phyloP scores from a whole-genome alignment of 2,888 invertebrate species.

The Epinotia nisella region DNA sequence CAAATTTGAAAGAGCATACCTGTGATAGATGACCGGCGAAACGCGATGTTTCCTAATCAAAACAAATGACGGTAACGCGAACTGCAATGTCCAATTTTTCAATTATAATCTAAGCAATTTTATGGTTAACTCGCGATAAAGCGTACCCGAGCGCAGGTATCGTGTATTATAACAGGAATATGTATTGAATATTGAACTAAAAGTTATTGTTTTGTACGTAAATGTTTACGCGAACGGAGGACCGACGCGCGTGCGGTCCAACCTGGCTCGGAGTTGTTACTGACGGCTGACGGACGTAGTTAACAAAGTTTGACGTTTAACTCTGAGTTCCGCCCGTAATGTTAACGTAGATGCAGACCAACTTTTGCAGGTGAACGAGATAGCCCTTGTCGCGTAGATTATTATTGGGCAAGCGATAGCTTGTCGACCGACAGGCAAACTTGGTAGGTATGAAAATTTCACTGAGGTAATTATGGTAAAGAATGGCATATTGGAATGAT shows the following conservation, averaged over 20 bases:
- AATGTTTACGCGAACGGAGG: conserved; percentile 70
- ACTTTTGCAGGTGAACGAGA: conserved; percentile 8
- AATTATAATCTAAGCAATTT: conserved; percentile 50
- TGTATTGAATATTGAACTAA: conserved; percentile 39
- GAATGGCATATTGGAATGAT: no score
- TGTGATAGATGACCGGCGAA: conserved; percentile 67
- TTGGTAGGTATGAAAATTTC: neutral
- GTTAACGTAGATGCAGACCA: conserved; percentile 30
- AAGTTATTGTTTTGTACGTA: conserved; percentile 74
- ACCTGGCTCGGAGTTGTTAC: conserved; percentile 71
- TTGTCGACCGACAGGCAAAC: neutral
- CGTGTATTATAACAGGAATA: conserved; percentile 13
- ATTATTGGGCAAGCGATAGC: neutral
- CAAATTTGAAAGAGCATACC: conserved; percentile 59
- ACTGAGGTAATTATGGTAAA: no score
- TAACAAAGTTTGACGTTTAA: conserved; percentile 44
- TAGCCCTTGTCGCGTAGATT: conserved; percentile 1
- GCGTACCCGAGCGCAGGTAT: neutral
- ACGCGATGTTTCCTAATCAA: conserved; percentile 68
- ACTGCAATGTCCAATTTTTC: conserved; percentile 55
- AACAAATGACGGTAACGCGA: conserved; percentile 70
- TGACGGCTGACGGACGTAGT: conserved; percentile 51
- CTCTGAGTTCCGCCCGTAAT: conserved; percentile 32
- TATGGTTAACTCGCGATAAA: conserved; percentile 25
- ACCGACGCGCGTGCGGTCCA: conserved; percentile 71